A percentile compares a stretch with the other conserved stretches of the same genome.
Evolutionary conservation across 2,888 invertebrate genomes (phyloP).

Genomic region (Platycheirus rosarum): DNA sequence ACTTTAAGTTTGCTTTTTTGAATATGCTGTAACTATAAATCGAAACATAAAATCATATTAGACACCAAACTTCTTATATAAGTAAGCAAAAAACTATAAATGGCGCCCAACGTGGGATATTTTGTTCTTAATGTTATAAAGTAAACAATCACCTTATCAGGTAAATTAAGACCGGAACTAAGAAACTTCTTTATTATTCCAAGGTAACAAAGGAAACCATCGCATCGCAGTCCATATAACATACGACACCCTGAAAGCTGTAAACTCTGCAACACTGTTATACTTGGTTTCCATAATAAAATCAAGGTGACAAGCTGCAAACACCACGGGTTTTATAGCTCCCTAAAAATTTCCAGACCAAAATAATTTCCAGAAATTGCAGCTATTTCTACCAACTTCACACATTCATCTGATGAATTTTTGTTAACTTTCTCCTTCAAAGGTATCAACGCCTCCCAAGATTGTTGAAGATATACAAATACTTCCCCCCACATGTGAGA

Average conservation of each 20-base stretch:
- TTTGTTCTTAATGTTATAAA: too few relatives aligned
- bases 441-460: conserved; percentile 21
- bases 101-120: too few relatives aligned
- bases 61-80: too few relatives aligned
- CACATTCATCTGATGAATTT: conserved; percentile 21
- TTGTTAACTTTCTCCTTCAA: background rate
- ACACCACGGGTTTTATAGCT: background rate
- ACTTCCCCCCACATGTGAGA: conserved; percentile 26
- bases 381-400: background rate
- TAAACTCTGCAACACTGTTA: conserved; percentile 3
- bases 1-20: too few relatives aligned
- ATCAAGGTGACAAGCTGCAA: conserved; percentile 15
- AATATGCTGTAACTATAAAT: too few relatives aligned
- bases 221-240: too few relatives aligned
- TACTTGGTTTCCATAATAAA: background rate
- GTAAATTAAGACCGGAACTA: too few relatives aligned
- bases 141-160: too few relatives aligned
- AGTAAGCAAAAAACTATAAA: too few relatives aligned
- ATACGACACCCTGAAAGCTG: background rate
- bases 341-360: conserved; percentile 1
- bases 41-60: too few relatives aligned
- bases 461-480: conserved; percentile 17
- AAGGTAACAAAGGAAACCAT: too few relatives aligned
- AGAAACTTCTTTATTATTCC: too few relatives aligned
- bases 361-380: conserved; percentile 2